Evolutionary conservation across 2,113 vertebrate species (phyloP).

Genomic region (Protobothrops flavoviridis): DNA sequence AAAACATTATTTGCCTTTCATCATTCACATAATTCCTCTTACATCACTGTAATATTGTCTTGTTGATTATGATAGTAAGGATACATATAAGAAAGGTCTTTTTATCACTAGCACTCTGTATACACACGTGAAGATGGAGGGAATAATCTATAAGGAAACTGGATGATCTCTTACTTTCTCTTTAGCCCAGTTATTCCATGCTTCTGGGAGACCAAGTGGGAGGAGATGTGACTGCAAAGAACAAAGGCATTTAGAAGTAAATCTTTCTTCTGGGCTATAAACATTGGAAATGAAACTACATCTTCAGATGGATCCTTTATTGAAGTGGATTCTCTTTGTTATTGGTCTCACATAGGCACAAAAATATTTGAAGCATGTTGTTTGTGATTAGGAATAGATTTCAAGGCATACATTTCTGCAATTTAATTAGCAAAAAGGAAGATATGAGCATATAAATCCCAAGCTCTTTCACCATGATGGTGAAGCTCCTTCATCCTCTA

Average conservation of each 20-base stretch:
- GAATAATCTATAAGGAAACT: neutral
- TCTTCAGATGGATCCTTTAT: slow-evolving; percentile 18
- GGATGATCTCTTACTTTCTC: neutral
- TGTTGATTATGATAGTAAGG: neutral
- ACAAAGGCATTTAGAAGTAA: neutral
- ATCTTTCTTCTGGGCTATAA: slow-evolving; percentile 5
- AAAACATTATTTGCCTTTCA: slow-evolving; percentile 11
- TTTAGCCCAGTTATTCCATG: neutral
- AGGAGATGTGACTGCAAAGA: neutral
- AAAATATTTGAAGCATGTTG: slow-evolving; percentile 25
- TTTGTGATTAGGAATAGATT: slow-evolving; percentile 44
- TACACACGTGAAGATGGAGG: neutral
- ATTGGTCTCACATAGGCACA: slow-evolving; percentile 3
- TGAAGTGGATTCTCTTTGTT: slow-evolving; percentile 7
- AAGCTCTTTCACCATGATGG: slow-evolving; percentile 26
- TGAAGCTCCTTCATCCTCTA: slow-evolving; percentile 15
- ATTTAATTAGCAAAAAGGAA: slow-evolving; percentile 35
- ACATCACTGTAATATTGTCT: neutral
- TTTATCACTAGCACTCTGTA: neutral
- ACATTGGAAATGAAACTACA: slow-evolving; percentile 20
- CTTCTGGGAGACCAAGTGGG: neutral
- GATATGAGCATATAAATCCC: slow-evolving; percentile 37
- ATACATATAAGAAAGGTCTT: neutral
- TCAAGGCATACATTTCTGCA: slow-evolving; percentile 15
- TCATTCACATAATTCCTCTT: slow-evolving; percentile 14